These are phyloP conservation scores for Ariopsis seemanni DNA, from an alignment of 2,113 vertebrate genomes.

Conservation along the genomic window DNA sequence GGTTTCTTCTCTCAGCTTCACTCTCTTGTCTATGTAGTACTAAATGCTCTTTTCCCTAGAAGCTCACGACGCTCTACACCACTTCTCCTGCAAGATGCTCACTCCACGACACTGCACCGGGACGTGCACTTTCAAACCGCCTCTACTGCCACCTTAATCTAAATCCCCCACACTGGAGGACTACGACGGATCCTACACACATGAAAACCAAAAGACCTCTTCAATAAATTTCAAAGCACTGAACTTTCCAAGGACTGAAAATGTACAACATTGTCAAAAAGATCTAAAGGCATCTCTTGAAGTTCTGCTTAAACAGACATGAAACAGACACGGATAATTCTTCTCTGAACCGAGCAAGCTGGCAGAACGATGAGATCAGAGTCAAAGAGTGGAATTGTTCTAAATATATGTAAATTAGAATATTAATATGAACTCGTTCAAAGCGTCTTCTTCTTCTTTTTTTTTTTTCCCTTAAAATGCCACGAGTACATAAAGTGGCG, in stretches of 20 bases:
- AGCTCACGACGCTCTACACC: slow-evolving; percentile 90
- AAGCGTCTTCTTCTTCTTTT: slow-evolving; percentile 62
- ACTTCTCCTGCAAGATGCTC: slow-evolving; percentile 97
- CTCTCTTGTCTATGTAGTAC: slow-evolving; percentile 54
- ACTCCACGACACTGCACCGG: slow-evolving; percentile 90
- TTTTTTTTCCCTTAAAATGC: slow-evolving; percentile 66
- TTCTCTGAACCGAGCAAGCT: neutral
- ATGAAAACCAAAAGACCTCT: slow-evolving; percentile 40
- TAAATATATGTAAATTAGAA: slow-evolving; percentile 48
- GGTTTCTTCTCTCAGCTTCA: neutral
- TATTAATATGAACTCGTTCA: slow-evolving; percentile 49
- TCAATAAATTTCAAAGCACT: slow-evolving; percentile 41
- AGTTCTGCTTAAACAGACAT: slow-evolving; percentile 19
- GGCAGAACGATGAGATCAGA: slow-evolving; percentile 13
- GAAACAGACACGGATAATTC: neutral
- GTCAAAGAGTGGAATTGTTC: slow-evolving; percentile 34
- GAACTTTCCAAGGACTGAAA: slow-evolving; percentile 27
- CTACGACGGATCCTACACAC: neutral
- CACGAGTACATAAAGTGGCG: slow-evolving; percentile 76
- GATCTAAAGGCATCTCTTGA: slow-evolving; percentile 9
- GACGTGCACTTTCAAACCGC: slow-evolving; percentile 93
- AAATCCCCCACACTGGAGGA: slow-evolving; percentile 16
- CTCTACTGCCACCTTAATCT: slow-evolving; percentile 84
- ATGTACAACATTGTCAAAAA: slow-evolving; percentile 6
- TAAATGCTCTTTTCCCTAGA: slow-evolving; percentile 74